Evolutionary conservation across 2,113 vertebrate genomes (phyloP).

Genomic region (Lipotes vexillifer): DNA sequence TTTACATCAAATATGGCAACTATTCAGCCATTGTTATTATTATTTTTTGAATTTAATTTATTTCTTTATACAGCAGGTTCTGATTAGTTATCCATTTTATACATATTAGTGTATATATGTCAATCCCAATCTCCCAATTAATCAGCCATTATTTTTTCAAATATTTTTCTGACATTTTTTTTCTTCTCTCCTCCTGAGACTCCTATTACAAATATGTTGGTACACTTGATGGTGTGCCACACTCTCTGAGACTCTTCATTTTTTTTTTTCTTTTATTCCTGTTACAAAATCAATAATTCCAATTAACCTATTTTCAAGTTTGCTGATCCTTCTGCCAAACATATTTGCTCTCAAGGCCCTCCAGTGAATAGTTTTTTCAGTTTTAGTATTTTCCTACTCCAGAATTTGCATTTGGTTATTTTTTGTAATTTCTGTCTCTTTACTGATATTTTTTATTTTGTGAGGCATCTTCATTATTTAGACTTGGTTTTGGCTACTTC

Average conservation of each 20-base stretch:
- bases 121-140: no score
- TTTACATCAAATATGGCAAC: not conserved
- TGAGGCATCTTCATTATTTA: not conserved
- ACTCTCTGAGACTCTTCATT: not conserved
- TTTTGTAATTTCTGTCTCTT: not conserved
- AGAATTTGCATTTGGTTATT: not conserved
- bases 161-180: not conserved
- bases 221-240: not conserved
- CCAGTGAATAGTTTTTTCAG: no score
- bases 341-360: not conserved
- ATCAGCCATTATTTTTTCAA: not conserved
- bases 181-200: not conserved
- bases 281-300: not conserved
- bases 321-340: not conserved
- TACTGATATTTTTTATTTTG: not conserved
- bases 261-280: not conserved
- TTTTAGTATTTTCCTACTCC: not conserved
- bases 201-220: not conserved
- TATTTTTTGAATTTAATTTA: no score
- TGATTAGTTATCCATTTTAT: no score
- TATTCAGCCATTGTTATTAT: no score
- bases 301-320: not conserved
- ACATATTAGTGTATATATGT: no score
- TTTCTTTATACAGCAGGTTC: no score
- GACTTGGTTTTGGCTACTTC: not conserved